phyloP scores from a whole-genome alignment of 2,888 invertebrate genomes.

The Agrotis ipsilon region DNA sequence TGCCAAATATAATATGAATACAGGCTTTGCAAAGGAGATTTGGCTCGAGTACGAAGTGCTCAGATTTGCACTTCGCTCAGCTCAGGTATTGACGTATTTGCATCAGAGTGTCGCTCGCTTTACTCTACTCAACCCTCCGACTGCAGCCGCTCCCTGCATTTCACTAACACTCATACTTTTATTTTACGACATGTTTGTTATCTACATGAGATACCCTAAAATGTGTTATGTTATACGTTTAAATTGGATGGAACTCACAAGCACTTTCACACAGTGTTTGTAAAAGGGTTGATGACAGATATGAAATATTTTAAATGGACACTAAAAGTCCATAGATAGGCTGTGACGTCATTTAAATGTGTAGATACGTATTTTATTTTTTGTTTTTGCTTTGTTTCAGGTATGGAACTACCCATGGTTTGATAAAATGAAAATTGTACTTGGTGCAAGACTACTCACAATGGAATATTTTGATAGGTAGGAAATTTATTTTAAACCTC shows the following conservation, averaged over 20 bases:
- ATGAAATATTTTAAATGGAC: conserved; percentile 54
- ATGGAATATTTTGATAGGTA: neutral
- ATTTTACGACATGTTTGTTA: conserved; percentile 82
- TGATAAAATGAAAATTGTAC: neutral
- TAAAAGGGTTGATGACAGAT: conserved; percentile 64
- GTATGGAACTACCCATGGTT: conserved; percentile 34
- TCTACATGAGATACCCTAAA: conserved; percentile 80
- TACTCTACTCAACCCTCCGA: conserved; percentile 69
- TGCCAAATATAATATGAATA: conserved; percentile 57
- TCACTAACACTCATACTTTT: conserved; percentile 74
- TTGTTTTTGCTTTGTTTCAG: conserved; percentile 59
- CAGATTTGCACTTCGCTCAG: conserved; percentile 44
- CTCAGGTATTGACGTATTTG: conserved; percentile 52
- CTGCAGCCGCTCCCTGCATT: conserved; percentile 68
- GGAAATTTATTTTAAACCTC: neutral
- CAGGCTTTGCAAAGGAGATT: conserved; percentile 54
- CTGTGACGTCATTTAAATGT: conserved; percentile 21
- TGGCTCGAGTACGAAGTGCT: conserved; percentile 42
- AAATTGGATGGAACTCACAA: conserved; percentile 77
- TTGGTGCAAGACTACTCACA: neutral
- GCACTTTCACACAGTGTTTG: conserved; percentile 50
- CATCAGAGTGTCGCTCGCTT: conserved; percentile 52
- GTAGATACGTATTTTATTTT: conserved; percentile 25
- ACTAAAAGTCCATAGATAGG: conserved; percentile 47
- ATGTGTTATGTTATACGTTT: conserved; percentile 77